Evolutionary conservation across 2,888 invertebrate genomes (phyloP), one percentile per base, ranked within the genome.

Genomic region (Stenichneumon culpator): DNA sequence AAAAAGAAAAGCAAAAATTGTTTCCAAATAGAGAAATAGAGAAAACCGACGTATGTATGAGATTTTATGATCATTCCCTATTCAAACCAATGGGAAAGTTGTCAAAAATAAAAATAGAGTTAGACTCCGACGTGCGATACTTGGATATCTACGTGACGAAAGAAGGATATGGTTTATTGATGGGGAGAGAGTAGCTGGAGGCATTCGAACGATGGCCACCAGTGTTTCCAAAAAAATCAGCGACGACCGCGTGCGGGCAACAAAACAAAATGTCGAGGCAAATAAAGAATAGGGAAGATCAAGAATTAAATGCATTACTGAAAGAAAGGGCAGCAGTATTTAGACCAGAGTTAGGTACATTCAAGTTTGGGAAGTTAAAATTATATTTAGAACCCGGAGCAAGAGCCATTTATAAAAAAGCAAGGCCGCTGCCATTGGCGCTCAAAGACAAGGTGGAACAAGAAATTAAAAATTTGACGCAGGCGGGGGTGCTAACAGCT

Each of bases 361-460:
- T 86, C 52, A 86, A 16, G 6, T 69, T 72, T n/a, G 60, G 70
- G 3, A 67, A 85, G 67, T 78, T 87, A 39, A 86, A 79, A 63
- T 78, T 89, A 2, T 28, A 79, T 11, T 60, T 87, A 47, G 85
- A 86, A 72, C 77, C 83, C 14, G 74, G 79, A 22, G 85, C 82
- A 11, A 68, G 82, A 50, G 81, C 89, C 22, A 77, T 78, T 6
- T 78, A 63, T 32, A 69, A 70, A 60, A 87, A 89, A 47, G 86
- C 88, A 11, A 72, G 87, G 19, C 89, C 90, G 0, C 83, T 91
- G 6, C 90, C 91, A 2, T 91, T 88, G 47, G 89, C 90, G 2
- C 54, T 91, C 14, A 83, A 70, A 54, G 70, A 63, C 7, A 87
- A 86, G 44, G 88, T 91, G 4, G 89, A 90, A 28, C 57, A 28